Conservation (phyloP, 2,113 vertebrate genomes). For the Peromyscus polionotus region DNA sequence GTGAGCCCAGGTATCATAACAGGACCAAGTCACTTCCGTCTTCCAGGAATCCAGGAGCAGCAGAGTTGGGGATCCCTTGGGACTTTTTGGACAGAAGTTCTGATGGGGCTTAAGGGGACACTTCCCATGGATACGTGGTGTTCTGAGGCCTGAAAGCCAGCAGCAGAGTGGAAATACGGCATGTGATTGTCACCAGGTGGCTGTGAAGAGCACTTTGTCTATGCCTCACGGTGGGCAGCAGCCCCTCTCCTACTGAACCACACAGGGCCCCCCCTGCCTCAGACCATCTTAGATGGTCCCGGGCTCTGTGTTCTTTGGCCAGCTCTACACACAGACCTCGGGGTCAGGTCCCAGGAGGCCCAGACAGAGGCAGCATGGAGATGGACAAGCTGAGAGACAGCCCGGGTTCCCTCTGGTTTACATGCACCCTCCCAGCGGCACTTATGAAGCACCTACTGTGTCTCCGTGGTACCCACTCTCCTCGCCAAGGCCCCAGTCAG, state of each 20-base stretch:
- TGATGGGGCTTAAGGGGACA: too few relatives aligned
- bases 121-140: accelerated
- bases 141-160: neutral
- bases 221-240: neutral
- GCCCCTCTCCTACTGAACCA: neutral
- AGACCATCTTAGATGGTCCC: neutral
- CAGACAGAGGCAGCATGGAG: neutral
- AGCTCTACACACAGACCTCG: neutral
- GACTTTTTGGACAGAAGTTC: neutral
- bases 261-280: neutral
- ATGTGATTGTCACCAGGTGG: neutral
- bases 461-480: neutral
- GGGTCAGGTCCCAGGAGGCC: neutral
- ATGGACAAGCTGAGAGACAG: neutral
- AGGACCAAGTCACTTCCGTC: neutral
- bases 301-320: accelerated
- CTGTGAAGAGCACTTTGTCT: neutral
- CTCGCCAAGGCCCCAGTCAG: neutral
- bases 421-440: neutral
- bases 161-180: neutral
- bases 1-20: neutral
- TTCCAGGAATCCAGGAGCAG: neutral
- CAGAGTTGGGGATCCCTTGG: neutral
- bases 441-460: neutral
- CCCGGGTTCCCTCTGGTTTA: neutral